Evolutionary conservation across 2,113 vertebrate genomes (phyloP).

Genomic region (Vanacampus margaritifer): DNA sequence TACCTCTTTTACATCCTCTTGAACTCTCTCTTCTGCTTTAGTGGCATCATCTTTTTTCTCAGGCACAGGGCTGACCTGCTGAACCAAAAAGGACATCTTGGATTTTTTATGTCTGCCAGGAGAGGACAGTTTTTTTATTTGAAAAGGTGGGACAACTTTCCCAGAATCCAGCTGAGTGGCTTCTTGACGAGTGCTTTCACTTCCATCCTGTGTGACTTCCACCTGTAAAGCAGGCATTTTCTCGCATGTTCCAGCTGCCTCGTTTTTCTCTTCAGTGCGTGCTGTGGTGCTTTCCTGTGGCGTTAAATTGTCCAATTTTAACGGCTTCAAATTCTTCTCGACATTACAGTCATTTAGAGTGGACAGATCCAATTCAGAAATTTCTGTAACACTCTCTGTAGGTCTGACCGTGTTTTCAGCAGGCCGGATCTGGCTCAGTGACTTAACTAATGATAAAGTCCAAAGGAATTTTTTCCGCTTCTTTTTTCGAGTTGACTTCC

Average conservation of each 20-base stretch:
- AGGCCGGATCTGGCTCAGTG: slow-evolving; percentile 25
- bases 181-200: slow-evolving; percentile 47
- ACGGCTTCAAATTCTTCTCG: slow-evolving; percentile 23
- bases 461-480: slow-evolving; percentile 74
- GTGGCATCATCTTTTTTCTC: slow-evolving; percentile 56
- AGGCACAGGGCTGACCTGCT: slow-evolving; percentile 54
- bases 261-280: slow-evolving; percentile 29
- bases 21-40: slow-evolving; percentile 43
- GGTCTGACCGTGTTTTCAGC: slow-evolving; percentile 36
- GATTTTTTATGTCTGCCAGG: slow-evolving; percentile 69
- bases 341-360: slow-evolving; percentile 30
- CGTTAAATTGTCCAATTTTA: slow-evolving; percentile 20
- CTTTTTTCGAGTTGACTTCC: slow-evolving; percentile 65
- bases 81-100: slow-evolving; percentile 73
- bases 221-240: slow-evolving; percentile 29
- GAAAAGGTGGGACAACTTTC: slow-evolving; percentile 71
- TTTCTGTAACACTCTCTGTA: slow-evolving; percentile 26
- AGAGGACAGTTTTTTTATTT: slow-evolving; percentile 74
- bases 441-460: slow-evolving; percentile 69
- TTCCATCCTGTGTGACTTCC: slow-evolving; percentile 43
- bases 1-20: slow-evolving; percentile 45
- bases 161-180: slow-evolving; percentile 37
- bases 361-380: slow-evolving; percentile 32
- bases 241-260: slow-evolving; percentile 27
- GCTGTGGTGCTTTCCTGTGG: slow-evolving; percentile 21